Conservation (phyloP, 2,888 invertebrate genomes). For the Machimus rusticus region DNA sequence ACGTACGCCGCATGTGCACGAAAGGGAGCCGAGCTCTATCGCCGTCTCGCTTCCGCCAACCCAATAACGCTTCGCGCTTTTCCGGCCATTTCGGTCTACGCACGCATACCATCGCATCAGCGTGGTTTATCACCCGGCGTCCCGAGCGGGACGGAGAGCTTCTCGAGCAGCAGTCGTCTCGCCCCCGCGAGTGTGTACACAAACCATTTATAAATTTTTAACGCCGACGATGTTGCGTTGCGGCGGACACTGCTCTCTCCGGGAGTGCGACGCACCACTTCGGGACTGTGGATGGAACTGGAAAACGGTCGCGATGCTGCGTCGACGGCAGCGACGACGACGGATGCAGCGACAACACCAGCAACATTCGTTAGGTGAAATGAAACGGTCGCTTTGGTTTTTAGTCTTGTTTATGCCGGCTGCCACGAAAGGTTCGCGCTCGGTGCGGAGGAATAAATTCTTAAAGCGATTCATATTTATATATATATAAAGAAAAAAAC, state of each 20-base stretch:
- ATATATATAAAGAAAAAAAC: neutral
- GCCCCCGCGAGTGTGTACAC: neutral
- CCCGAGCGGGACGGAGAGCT: neutral
- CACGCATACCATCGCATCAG: neutral
- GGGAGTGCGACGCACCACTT: neutral
- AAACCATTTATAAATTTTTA: neutral
- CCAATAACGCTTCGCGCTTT: neutral
- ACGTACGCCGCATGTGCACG: neutral
- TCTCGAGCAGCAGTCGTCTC: neutral
- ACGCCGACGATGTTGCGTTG: neutral
- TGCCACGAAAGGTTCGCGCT: slow-evolving; percentile 53
- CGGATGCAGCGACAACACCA: neutral
- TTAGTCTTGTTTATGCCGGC: slow-evolving; percentile 58
- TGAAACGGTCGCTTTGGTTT: slow-evolving; percentile 44
- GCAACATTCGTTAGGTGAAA: slow-evolving; percentile 18
- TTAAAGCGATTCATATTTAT: neutral
- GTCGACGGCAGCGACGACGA: neutral
- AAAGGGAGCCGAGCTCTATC: neutral
- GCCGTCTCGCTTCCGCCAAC: neutral
- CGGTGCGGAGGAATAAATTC: neutral
- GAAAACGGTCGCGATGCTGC: neutral
- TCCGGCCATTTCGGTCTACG: slow-evolving; percentile 7
- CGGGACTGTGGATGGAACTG: slow-evolving; percentile 2
- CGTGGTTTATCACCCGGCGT: neutral
- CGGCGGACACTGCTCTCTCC: neutral